Conservation (phyloP, 2,888 invertebrate genomes). For the Corbicula japonica region DNA sequence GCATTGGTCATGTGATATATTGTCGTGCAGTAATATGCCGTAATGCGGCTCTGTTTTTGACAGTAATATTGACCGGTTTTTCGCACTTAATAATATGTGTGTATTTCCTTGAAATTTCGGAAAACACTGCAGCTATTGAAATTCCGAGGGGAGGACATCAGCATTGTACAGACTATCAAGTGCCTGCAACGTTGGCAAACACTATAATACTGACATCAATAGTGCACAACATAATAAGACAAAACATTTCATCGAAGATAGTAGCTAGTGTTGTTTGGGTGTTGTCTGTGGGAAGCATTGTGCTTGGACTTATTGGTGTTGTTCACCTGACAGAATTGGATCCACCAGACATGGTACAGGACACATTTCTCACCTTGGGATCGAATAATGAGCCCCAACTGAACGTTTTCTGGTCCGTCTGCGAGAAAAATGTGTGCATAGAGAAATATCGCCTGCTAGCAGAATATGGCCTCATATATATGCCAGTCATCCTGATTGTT, state of each 20-base stretch:
- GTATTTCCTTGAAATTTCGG: slow-evolving; percentile 43
- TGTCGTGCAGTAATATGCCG: slow-evolving; percentile 36
- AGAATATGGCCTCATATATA: slow-evolving; percentile 54
- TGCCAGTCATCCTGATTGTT: slow-evolving; percentile 33
- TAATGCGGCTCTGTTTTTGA: slow-evolving; percentile 36
- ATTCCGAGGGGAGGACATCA: slow-evolving; percentile 41
- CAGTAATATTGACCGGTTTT: slow-evolving; percentile 45
- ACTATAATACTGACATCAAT: slow-evolving; percentile 26
- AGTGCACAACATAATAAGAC: slow-evolving; percentile 29
- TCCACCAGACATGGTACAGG: slow-evolving; percentile 28
- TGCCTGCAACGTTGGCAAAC: slow-evolving; percentile 45
- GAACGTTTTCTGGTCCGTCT: slow-evolving; percentile 59
- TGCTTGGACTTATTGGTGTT: slow-evolving; percentile 25
- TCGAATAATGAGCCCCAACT: slow-evolving; percentile 18
- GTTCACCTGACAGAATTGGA: background rate
- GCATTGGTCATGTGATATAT: slow-evolving; percentile 41
- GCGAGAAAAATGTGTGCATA: slow-evolving; percentile 22
- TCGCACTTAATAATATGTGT: slow-evolving; percentile 45
- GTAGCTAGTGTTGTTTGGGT: slow-evolving; percentile 10
- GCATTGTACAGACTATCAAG: slow-evolving; percentile 45
- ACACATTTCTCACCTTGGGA: slow-evolving; percentile 38
- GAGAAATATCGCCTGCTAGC: slow-evolving; percentile 19
- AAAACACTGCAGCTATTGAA: slow-evolving; percentile 25
- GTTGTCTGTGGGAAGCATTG: slow-evolving; percentile 17
- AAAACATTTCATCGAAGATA: slow-evolving; percentile 13